phyloP scores from a whole-genome alignment of 2,888 invertebrate species.

The Luffia ferchaultella region DNA sequence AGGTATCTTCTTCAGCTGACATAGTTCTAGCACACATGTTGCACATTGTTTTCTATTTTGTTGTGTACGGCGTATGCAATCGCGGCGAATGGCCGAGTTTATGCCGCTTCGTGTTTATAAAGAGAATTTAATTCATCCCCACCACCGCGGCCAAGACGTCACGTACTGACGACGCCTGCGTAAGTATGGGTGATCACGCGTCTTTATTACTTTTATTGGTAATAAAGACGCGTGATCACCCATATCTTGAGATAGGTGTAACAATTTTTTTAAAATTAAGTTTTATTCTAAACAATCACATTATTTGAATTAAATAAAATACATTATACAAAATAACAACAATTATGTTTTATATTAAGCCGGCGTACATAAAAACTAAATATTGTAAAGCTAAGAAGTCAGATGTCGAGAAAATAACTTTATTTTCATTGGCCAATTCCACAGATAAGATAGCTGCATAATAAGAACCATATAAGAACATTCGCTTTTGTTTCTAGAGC shows the following conservation, averaged over 20 bases:
- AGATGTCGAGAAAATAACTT: too few species aligned
- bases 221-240: too few species aligned
- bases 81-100: neutral
- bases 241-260: slow-evolving; percentile 1
- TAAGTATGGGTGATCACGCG: slow-evolving; percentile 16
- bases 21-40: slow-evolving; percentile 47
- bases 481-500: too few species aligned
- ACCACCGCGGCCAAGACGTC: slow-evolving; percentile 21
- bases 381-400: too few species aligned
- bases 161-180: slow-evolving; percentile 15
- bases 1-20: slow-evolving; percentile 21
- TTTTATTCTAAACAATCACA: neutral
- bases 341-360: too few species aligned
- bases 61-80: neutral
- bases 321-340: neutral
- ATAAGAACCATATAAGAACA: too few species aligned
- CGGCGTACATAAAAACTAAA: too few species aligned
- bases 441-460: too few species aligned
- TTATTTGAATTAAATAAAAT: slow-evolving; percentile 1
- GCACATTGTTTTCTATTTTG: slow-evolving; percentile 30
- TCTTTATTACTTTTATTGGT: too few species aligned
- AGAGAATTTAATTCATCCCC: slow-evolving; percentile 38
- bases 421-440: too few species aligned
- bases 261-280: neutral
- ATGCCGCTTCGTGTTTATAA: slow-evolving; percentile 36